phyloP scores from a whole-genome alignment of 2,888 invertebrate species.

The Chironomus riparius region DNA sequence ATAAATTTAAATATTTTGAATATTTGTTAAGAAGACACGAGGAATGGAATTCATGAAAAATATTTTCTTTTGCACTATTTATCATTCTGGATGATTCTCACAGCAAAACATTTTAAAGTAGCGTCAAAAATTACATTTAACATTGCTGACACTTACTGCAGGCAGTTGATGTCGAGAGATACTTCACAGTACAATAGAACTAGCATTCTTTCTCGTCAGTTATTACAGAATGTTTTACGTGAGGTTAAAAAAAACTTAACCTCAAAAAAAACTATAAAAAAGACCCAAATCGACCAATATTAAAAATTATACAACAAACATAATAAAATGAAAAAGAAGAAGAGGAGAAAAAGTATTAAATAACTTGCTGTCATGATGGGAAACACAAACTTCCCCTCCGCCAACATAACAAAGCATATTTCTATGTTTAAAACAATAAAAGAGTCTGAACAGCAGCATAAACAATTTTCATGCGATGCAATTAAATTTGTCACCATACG shows the following conservation, averaged over 20 bases:
- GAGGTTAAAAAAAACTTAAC: no score
- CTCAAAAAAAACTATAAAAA: no score
- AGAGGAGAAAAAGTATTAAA: background rate
- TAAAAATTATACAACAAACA: background rate
- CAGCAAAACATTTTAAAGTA: no score
- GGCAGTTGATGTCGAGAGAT: background rate
- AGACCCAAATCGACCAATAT: no score
- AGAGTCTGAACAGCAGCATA: slow-evolving; percentile 20
- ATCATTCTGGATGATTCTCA: no score
- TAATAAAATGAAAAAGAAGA: background rate
- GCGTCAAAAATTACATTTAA: background rate
- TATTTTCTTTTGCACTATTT: no score
- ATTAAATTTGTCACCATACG: slow-evolving; percentile 23
- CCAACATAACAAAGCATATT: slow-evolving; percentile 2
- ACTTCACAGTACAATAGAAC: background rate
- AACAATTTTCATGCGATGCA: slow-evolving; percentile 24
- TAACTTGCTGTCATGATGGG: background rate
- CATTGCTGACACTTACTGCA: background rate
- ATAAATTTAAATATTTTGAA: no score
- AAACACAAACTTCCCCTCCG: background rate
- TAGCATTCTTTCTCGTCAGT: no score
- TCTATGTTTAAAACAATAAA: slow-evolving; percentile 14
- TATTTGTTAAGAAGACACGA: no score
- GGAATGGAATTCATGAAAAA: no score
- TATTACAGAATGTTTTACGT: no score